Conservation (phyloP, 2,888 invertebrate species). For the Acanthosepion esculentum region DNA sequence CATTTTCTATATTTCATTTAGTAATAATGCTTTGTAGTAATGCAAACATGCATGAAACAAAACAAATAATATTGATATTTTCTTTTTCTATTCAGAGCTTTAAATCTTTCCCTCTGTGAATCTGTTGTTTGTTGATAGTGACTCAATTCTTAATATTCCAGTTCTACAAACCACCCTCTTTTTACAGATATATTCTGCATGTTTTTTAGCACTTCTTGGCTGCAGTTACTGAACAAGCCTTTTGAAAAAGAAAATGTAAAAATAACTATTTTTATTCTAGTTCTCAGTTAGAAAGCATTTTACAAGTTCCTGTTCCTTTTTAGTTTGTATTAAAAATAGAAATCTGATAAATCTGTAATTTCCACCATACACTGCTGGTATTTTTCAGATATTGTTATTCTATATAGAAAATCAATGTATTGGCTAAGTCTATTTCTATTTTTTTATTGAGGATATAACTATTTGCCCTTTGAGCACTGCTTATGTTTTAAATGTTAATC, state of each 20-base stretch:
- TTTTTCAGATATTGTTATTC: background rate
- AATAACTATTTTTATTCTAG: background rate
- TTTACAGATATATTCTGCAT: background rate
- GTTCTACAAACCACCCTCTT: background rate
- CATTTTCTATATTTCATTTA: no score
- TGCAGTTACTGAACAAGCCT: background rate
- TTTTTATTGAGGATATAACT: background rate
- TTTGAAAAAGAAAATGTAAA: background rate
- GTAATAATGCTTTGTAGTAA: background rate
- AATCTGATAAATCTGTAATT: background rate
- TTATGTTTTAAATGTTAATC: background rate
- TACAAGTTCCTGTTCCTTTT: background rate
- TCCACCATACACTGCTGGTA: slow-evolving; percentile 16
- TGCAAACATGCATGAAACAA: background rate
- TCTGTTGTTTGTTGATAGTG: background rate
- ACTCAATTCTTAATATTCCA: background rate
- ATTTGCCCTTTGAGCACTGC: background rate
- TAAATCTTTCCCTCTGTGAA: background rate
- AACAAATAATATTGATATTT: background rate
- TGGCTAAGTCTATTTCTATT: background rate
- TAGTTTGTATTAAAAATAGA: slow-evolving; percentile 8
- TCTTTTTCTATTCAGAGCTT: background rate
- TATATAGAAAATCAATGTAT: background rate
- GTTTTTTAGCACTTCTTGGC: background rate
- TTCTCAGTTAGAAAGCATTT: background rate